phyloP scores from a whole-genome alignment of 2,888 invertebrate species.

The Pasiphila rectangulata region DNA sequence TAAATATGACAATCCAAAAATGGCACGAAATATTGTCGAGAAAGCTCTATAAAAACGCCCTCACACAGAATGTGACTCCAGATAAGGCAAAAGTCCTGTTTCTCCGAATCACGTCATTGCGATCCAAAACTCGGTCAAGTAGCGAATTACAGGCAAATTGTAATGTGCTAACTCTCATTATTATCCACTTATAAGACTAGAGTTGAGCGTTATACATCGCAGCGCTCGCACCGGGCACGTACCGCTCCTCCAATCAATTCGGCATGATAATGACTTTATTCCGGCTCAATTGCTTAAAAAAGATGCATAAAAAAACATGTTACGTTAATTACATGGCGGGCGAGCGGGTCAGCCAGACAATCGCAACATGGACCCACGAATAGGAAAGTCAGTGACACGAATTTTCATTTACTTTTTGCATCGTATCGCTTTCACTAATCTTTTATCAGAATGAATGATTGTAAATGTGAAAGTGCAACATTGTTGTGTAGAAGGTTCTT shows the following conservation, averaged over 20 bases:
- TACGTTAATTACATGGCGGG: constrained; percentile 32
- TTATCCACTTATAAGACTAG: constrained; percentile 29
- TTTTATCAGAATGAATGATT: constrained; percentile 72
- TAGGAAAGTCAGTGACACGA: constrained; percentile 76
- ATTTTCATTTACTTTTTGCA: constrained; percentile 76
- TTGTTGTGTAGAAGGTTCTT: constrained; percentile 52
- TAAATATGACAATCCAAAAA: too few relatives aligned
- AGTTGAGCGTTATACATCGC: constrained; percentile 38
- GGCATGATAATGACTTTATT: constrained; percentile 36
- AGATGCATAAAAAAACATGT: constrained; percentile 29
- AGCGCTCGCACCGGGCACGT: constrained; percentile 39
- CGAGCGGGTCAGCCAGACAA: constrained; percentile 59
- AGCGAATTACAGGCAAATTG: constrained; percentile 27
- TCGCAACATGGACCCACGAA: constrained; percentile 49
- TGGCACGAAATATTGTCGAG: too few relatives aligned
- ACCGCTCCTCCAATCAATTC: constrained; percentile 37
- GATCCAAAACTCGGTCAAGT: constrained; percentile 51
- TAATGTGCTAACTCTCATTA: constrained; percentile 14
- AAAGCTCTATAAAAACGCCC: too few relatives aligned
- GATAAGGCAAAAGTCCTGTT: too few relatives aligned
- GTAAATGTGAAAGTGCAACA: constrained; percentile 73
- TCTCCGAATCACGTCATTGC: neutral
- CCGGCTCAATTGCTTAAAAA: constrained; percentile 27
- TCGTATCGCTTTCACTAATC: constrained; percentile 75
- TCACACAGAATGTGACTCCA: too few relatives aligned